Evolutionary conservation across 2,888 invertebrate genomes (phyloP), one percentile per base, ranked within the genome.

Genomic region (Cheiracanthium punctorium): DNA sequence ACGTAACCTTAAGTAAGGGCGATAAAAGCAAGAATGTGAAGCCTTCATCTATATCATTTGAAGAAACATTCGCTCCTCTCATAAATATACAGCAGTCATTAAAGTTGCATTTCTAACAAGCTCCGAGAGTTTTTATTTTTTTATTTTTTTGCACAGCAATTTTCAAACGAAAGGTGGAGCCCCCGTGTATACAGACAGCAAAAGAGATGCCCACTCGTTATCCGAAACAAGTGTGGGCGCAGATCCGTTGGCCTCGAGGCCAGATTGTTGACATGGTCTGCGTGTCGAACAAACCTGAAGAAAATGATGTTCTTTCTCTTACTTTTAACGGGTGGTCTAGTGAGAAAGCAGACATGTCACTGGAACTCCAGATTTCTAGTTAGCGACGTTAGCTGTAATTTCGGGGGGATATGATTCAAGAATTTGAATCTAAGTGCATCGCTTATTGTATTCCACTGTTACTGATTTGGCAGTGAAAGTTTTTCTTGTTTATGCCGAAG

Each of bases 311-410:
- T 24, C 12, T 48, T 48, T 48, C 17, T 30, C 33, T 72, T 20
- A 71, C 70, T 37, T n/a, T 48, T 80, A 80, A 80, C 80, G 73
- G 80, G 64, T 73, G 80, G 80, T 80, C 80, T 65, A 77, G n/a
- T n/a, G n/a, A n/a, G 43, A 69, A 69, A n/a, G 7, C 24, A 77
- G 43, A 69, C 77, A 33, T 20, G 69, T 48, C 43, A 69, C 24
- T 37, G 29, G 37, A 29, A 65, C 52, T 52, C 12, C 28, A 12
- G 12, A 37, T 37, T 37, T 37, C 12, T 8, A 37, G 37, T 12
- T 37, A 12, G 5, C 12, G 5, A 12, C 7, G 5, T 37, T 37
- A 37, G 37, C 5, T 5, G 5, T 37, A 8, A 8, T 8, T 12
- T 37, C 7, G 7, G 37, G 37, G 37, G 37, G 37, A 8, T 12